Evolutionary conservation across 2,888 invertebrate species (phyloP).

Genomic region (Stomorhina lunata): DNA sequence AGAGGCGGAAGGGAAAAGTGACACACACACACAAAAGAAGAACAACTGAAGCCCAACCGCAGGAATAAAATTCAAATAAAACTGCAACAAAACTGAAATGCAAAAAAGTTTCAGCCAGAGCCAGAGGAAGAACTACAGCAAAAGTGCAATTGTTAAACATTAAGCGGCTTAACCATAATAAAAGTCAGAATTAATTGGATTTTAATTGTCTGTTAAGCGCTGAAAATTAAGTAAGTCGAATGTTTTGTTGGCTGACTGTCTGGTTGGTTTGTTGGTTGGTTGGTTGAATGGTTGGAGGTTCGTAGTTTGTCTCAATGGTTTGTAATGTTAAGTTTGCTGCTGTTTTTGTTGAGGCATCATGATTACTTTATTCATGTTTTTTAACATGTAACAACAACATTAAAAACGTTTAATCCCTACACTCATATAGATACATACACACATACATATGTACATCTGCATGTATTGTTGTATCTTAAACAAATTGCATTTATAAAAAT

Average conservation of each 20-base stretch:
- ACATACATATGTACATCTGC: background rate
- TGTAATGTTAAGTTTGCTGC: background rate
- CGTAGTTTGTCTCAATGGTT: background rate
- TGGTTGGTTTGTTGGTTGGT: background rate
- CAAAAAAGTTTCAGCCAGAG: slow-evolving; percentile 8
- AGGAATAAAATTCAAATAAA: slow-evolving; percentile 59
- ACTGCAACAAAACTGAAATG: slow-evolving; percentile 35
- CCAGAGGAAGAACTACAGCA: slow-evolving; percentile 24
- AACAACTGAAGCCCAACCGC: slow-evolving; percentile 36
- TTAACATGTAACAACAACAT: slow-evolving; percentile 54
- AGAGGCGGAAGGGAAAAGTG: slow-evolving; percentile 37
- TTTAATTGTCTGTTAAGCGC: slow-evolving; percentile 79
- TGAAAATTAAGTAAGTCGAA: slow-evolving; percentile 67
- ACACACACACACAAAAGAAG: slow-evolving; percentile 16
- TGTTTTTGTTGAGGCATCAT: slow-evolving; percentile 43
- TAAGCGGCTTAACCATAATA: slow-evolving; percentile 78
- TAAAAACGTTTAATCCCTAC: slow-evolving; percentile 28
- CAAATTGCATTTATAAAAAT: too few species aligned
- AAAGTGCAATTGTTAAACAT: slow-evolving; percentile 66
- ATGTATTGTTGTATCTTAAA: too few species aligned
- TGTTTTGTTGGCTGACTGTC: slow-evolving; percentile 41
- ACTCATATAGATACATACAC: background rate
- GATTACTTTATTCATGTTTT: slow-evolving; percentile 64
- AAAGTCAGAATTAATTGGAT: slow-evolving; percentile 80
- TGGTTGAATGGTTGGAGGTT: background rate